Evolutionary conservation across 2,113 vertebrate genomes (phyloP).

Genomic region (Neodon shergylaensis): DNA sequence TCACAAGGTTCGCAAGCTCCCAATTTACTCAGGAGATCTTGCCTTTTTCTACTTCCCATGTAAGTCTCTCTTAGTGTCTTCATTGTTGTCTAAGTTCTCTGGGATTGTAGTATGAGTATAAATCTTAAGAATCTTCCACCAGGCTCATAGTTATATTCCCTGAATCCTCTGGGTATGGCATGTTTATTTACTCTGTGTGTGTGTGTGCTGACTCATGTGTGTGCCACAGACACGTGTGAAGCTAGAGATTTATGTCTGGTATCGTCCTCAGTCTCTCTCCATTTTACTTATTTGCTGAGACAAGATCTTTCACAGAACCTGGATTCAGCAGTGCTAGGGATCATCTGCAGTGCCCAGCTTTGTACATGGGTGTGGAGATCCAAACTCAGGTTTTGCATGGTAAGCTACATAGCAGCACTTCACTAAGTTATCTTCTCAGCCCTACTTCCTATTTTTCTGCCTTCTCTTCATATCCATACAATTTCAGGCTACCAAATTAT

Average conservation of each 20-base stretch:
- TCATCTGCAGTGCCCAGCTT: neutral
- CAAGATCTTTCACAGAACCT: neutral
- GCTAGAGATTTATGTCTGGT: neutral
- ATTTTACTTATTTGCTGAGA: neutral
- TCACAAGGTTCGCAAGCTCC: too few species aligned
- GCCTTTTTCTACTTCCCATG: too few species aligned
- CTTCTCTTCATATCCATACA: constrained; percentile 1
- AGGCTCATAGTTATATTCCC: constrained; percentile 31
- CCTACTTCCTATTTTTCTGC: neutral
- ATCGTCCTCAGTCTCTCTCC: neutral
- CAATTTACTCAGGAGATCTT: too few species aligned
- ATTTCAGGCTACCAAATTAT: neutral
- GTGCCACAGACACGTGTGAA: neutral
- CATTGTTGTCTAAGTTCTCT: too few species aligned
- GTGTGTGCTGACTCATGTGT: neutral
- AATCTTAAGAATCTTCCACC: neutral
- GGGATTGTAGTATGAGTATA: neutral
- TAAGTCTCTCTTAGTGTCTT: too few species aligned
- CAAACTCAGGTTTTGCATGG: neutral
- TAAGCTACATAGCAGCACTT: neutral
- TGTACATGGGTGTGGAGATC: too few species aligned
- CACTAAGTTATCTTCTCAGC: neutral
- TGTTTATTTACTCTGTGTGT: neutral
- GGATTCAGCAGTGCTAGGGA: neutral
- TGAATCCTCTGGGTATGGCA: neutral